Conservation (phyloP, 2,113 vertebrate genomes). For the Probosciger aterrimus region DNA sequence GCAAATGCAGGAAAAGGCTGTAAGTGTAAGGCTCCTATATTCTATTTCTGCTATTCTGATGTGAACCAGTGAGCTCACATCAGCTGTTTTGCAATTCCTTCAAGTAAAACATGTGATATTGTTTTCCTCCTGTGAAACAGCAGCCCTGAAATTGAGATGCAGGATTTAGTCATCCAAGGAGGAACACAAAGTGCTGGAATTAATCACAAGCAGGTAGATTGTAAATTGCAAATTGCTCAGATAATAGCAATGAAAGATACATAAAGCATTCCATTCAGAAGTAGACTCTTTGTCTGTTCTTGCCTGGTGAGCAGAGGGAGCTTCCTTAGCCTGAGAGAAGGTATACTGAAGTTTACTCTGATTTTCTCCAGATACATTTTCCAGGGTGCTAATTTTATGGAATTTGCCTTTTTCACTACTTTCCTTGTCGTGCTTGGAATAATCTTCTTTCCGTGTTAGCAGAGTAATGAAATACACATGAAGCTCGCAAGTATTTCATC, state of each 20-base stretch:
- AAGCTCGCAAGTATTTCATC: neutral
- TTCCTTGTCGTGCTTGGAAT: neutral
- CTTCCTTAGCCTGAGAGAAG: neutral
- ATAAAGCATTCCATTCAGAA: neutral
- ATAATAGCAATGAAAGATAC: neutral
- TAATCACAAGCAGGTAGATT: neutral
- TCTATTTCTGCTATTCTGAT: neutral
- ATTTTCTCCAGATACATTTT: neutral
- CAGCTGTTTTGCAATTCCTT: neutral
- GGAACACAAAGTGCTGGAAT: neutral
- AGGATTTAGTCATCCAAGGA: neutral
- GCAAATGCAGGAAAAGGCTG: neutral
- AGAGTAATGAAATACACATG: neutral
- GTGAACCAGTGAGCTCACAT: neutral
- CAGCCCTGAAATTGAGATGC: neutral
- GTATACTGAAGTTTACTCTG: neutral
- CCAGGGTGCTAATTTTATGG: neutral
- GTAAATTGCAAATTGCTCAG: neutral
- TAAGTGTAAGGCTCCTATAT: neutral
- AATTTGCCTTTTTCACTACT: neutral
- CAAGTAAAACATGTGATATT: neutral
- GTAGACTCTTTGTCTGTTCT: neutral
- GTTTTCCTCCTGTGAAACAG: neutral
- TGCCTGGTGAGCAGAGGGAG: neutral
- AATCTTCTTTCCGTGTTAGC: neutral